phyloP scores from a whole-genome alignment of 1,140 invertebrate genomes.

The Pinna nobilis region DNA sequence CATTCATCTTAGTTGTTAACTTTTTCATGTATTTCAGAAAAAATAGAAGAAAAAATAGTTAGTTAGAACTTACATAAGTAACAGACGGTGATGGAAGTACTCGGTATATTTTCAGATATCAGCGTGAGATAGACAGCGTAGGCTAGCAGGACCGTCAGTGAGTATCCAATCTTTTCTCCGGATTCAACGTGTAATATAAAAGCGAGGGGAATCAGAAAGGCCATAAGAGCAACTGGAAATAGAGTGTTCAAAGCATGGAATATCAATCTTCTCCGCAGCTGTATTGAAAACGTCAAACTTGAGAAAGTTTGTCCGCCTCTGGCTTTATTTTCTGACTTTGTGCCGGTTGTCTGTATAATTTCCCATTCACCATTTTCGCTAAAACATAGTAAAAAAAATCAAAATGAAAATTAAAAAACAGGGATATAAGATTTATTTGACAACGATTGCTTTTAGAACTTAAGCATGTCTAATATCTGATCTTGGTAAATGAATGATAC shows the following conservation, averaged over 20 bases:
- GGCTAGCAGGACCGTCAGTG: constrained; percentile 44
- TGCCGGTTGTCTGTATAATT: neutral
- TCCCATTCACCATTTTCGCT: constrained; percentile 44
- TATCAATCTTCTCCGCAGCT: constrained; percentile 94
- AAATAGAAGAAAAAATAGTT: neutral
- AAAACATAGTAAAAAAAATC: too few species aligned
- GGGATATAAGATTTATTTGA: too few species aligned
- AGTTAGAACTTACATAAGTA: constrained; percentile 31
- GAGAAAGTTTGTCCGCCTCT: constrained; percentile 94
- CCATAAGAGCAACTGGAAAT: constrained; percentile 73
- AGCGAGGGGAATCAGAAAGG: constrained; percentile 94
- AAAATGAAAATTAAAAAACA: too few species aligned
- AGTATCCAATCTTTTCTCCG: constrained; percentile 47
- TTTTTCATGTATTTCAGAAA: neutral
- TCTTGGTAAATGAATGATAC: too few species aligned
- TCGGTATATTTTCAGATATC: constrained; percentile 37
- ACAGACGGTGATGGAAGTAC: constrained; percentile 35
- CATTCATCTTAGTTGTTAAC: neutral
- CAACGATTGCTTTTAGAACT: too few species aligned
- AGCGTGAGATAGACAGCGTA: constrained; percentile 43
- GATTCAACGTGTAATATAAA: constrained; percentile 88
- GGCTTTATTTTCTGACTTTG: constrained; percentile 80
- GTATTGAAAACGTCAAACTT: constrained; percentile 97
- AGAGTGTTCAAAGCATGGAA: constrained; percentile 85
- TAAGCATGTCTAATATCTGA: too few species aligned